Evolutionary conservation across 1,140 invertebrate genomes (phyloP).

Genomic region (Arion vulgaris): DNA sequence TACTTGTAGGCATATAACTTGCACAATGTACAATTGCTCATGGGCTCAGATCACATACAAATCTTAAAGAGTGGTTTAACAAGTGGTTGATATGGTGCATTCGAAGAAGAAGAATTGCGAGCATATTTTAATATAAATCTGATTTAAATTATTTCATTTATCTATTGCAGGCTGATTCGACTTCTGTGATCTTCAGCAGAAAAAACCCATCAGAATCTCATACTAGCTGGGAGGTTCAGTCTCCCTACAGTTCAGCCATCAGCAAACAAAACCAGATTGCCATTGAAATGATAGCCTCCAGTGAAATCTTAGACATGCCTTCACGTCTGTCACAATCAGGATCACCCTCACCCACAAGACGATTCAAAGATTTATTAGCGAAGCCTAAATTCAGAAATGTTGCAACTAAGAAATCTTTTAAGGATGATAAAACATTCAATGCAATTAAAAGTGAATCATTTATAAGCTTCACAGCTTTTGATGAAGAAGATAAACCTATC

Average conservation of each 20-base stretch:
- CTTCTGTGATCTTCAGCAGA: slow-evolving; percentile 94
- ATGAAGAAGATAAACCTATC: slow-evolving; percentile 34
- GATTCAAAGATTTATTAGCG: background rate
- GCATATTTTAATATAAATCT: no score
- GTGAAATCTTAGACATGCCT: slow-evolving; percentile 93
- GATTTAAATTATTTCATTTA: no score
- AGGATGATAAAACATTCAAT: background rate
- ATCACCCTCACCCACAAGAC: slow-evolving; percentile 47
- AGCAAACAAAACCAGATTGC: slow-evolving; percentile 90
- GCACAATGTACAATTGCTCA: no score
- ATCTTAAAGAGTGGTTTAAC: no score
- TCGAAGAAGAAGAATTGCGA: no score
- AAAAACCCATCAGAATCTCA: slow-evolving; percentile 91
- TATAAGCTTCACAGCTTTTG: slow-evolving; percentile 25
- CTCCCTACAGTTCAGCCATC: slow-evolving; percentile 87
- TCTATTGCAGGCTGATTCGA: slow-evolving; percentile 81
- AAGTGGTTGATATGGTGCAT: no score
- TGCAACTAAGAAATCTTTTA: slow-evolving; percentile 2
- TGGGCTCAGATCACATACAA: no score
- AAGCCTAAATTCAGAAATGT: background rate
- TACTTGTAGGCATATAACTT: no score
- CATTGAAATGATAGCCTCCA: slow-evolving; percentile 91
- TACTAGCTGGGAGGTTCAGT: slow-evolving; percentile 86
- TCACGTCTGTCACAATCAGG: slow-evolving; percentile 80
- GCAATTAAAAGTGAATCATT: slow-evolving; percentile 19